Evolutionary conservation across 2,113 vertebrate species (phyloP).

Genomic region (Zapornia atra): DNA sequence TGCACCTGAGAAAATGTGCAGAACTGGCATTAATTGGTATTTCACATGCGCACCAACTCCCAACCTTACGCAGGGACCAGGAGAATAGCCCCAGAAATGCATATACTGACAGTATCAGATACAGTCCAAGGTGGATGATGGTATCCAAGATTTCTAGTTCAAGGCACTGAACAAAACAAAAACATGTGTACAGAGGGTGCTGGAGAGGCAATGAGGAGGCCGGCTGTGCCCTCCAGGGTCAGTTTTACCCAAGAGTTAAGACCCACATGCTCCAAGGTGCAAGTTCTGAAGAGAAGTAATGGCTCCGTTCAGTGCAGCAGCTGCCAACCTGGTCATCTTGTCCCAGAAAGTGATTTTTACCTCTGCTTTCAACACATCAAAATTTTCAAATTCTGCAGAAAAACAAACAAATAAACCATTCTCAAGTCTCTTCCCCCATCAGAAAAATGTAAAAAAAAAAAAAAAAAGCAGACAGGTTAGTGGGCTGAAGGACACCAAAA

Average conservation of each 20-base stretch:
- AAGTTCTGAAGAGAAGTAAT: neutral
- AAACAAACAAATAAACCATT: neutral
- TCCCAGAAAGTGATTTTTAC: neutral
- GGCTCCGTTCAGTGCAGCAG: neutral
- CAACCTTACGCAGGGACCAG: neutral
- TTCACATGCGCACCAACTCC: neutral
- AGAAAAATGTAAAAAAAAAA: neutral
- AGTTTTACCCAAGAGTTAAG: neutral
- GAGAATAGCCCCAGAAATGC: neutral
- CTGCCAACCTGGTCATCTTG: neutral
- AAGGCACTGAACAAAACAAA: neutral
- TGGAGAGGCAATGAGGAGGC: neutral
- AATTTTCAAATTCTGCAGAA: neutral
- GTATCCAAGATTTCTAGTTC: neutral
- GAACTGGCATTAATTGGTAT: neutral
- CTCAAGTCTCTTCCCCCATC: neutral
- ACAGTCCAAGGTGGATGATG: neutral
- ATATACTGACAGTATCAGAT: neutral
- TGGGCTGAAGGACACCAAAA: neutral
- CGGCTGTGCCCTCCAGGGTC: neutral
- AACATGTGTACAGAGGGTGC: neutral
- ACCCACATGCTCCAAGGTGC: neutral
- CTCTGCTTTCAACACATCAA: neutral
- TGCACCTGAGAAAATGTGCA: neutral
- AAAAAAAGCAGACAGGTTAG: too few species aligned